These are phyloP conservation scores for Drosophila pruinosa DNA, from an alignment of 1,140 invertebrate species.

Conservation along the genomic window DNA sequence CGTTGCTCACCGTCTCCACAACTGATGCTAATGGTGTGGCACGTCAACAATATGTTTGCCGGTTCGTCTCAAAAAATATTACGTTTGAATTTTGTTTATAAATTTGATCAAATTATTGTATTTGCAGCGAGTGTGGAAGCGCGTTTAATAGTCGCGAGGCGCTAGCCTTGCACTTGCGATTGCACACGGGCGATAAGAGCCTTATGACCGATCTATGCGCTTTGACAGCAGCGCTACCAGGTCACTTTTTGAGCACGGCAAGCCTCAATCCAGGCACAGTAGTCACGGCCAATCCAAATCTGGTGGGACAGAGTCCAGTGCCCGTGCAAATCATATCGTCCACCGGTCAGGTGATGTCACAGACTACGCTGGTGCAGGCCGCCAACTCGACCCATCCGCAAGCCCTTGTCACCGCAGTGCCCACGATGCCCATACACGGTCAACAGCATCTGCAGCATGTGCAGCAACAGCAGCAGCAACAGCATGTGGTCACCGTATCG, in stretches of 20 bases:
- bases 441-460: conserved; percentile 71
- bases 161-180: conserved; percentile 89
- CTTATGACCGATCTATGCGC: conserved; percentile 93
- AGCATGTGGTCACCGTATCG: conserved; percentile 69
- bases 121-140: conserved; percentile 86
- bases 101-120: background rate
- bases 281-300: conserved; percentile 78
- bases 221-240: conserved; percentile 89
- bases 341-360: conserved; percentile 81
- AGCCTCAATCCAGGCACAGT: conserved; percentile 83
- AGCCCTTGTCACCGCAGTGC: conserved; percentile 74
- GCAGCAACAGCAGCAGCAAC: conserved; percentile 57
- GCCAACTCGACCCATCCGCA: conserved; percentile 79
- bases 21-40: conserved; percentile 67
- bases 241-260: conserved; percentile 85
- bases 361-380: conserved; percentile 82
- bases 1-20: conserved; percentile 72
- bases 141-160: conserved; percentile 89
- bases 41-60: conserved; percentile 82
- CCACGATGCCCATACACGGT: conserved; percentile 61
- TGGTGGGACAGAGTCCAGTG: conserved; percentile 76
- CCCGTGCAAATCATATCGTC: conserved; percentile 83
- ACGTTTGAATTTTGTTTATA: background rate
- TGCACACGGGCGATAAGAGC: conserved; percentile 92
- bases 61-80: conserved; percentile 57